Evolutionary conservation across 2,797 vertebrate species (phyloP).

Genomic region (Leucoraja ocellata): DNA sequence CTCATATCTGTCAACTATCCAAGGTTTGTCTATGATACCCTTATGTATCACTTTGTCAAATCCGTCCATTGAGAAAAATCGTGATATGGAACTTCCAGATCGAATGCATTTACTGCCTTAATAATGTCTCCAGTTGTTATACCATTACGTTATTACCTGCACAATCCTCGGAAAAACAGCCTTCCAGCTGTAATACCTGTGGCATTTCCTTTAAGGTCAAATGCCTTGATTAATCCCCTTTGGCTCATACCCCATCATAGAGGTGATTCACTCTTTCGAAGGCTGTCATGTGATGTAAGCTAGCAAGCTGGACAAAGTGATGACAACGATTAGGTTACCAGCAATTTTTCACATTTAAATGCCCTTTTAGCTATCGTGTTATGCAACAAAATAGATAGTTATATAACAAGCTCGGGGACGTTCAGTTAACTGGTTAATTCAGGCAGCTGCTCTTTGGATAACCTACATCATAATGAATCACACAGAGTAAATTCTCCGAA

Average conservation of each 20-base stretch:
- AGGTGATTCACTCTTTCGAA: background rate
- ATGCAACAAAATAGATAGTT: background rate
- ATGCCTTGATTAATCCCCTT: background rate
- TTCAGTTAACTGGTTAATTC: constrained; percentile 25
- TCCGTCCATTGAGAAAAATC: background rate
- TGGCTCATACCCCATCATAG: background rate
- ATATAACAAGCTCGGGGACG: background rate
- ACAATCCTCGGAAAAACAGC: background rate
- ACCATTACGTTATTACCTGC: constrained; percentile 8
- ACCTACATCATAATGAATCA: background rate
- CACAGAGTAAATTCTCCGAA: background rate
- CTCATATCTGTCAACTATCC: background rate
- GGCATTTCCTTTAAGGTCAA: constrained; percentile 1
- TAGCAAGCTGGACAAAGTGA: background rate
- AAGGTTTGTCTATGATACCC: background rate
- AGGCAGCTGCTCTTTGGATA: background rate
- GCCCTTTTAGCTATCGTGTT: background rate
- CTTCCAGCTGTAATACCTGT: background rate
- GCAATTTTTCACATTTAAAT: background rate
- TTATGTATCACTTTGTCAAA: background rate
- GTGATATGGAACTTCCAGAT: background rate
- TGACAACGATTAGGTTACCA: background rate
- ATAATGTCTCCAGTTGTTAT: background rate
- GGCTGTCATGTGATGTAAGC: background rate
- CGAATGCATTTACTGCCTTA: background rate